A percentile compares a stretch with the other conserved stretches of the same genome.
Conservation (phyloP, 2,888 invertebrate genomes). For the Andrena marginata region DNA sequence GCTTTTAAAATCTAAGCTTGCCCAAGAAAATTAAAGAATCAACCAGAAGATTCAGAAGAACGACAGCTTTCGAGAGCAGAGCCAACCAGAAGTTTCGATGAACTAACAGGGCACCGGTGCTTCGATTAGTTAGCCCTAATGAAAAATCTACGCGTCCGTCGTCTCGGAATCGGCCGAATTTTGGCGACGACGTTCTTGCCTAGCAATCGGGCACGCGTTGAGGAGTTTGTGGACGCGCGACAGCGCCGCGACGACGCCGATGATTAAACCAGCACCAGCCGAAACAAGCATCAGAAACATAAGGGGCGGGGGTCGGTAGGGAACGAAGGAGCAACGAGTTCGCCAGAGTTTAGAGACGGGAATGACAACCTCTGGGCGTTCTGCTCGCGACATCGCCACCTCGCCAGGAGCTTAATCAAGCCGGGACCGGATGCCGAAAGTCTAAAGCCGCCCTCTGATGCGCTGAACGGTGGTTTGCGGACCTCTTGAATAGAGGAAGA, state of each 20-base stretch:
- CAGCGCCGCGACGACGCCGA: conserved; percentile 37
- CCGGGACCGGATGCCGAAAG: conserved; percentile 72
- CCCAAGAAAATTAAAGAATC: too few species aligned
- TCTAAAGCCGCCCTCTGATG: conserved; percentile 63
- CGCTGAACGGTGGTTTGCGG: conserved; percentile 24
- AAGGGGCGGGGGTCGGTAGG: conserved; percentile 3
- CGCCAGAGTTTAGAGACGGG: conserved; percentile 61
- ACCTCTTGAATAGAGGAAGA: conserved; percentile 57
- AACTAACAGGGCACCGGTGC: background rate
- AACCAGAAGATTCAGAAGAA: background rate
- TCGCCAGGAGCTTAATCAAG: conserved; percentile 79
- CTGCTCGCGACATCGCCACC: conserved; percentile 75
- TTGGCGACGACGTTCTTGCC: conserved; percentile 9
- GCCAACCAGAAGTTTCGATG: background rate
- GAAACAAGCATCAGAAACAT: conserved; percentile 11
- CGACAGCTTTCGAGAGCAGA: background rate
- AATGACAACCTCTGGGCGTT: conserved; percentile 71
- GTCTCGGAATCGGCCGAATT: conserved; percentile 1
- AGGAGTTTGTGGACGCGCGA: conserved; percentile 29
- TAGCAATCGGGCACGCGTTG: conserved; percentile 8
- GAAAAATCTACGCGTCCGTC: conserved; percentile 7
- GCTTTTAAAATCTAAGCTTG: background rate
- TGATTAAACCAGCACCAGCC: conserved; percentile 68
- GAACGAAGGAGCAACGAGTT: conserved; percentile 64
- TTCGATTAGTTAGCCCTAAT: conserved; percentile 21